Evolutionary conservation across 1,140 invertebrate genomes (phyloP).

Genomic region (Drosophila kurseongensis): DNA sequence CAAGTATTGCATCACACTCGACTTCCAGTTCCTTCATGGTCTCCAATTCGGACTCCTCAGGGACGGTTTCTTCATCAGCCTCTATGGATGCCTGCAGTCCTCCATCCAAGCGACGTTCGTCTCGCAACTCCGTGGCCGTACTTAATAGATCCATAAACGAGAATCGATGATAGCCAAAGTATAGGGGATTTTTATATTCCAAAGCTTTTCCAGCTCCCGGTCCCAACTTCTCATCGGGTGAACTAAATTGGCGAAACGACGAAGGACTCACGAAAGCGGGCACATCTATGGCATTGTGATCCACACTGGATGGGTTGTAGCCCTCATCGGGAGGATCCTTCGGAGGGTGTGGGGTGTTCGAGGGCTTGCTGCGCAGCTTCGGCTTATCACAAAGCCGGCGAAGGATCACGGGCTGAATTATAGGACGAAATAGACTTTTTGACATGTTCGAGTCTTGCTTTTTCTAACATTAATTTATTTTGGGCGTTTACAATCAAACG

Average conservation of each 20-base stretch:
- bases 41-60: constrained; percentile 5
- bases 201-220: constrained; percentile 56
- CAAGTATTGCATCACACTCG: constrained; percentile 39
- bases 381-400: background rate
- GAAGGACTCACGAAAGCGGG: constrained; percentile 39
- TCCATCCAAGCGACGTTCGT: constrained; percentile 19
- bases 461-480: background rate
- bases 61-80: constrained; percentile 19
- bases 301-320: constrained; percentile 41
- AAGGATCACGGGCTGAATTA: background rate
- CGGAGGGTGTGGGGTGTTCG: constrained; percentile 68
- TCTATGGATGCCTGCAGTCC: constrained; percentile 33
- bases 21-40: constrained; percentile 32
- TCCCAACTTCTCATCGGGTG: constrained; percentile 57
- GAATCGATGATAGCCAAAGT: constrained; percentile 74
- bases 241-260: constrained; percentile 53
- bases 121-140: constrained; percentile 32
- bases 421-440: constrained; percentile 2
- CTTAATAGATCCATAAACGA: constrained; percentile 49
- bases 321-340: constrained; percentile 70
- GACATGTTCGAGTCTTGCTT: background rate
- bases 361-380: constrained; percentile 20
- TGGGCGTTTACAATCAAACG: background rate
- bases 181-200: constrained; percentile 65
- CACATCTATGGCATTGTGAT: constrained; percentile 49